Evolutionary conservation across 2,797 vertebrate species (phyloP).

Genomic region (Premnoplex brunnescens): DNA sequence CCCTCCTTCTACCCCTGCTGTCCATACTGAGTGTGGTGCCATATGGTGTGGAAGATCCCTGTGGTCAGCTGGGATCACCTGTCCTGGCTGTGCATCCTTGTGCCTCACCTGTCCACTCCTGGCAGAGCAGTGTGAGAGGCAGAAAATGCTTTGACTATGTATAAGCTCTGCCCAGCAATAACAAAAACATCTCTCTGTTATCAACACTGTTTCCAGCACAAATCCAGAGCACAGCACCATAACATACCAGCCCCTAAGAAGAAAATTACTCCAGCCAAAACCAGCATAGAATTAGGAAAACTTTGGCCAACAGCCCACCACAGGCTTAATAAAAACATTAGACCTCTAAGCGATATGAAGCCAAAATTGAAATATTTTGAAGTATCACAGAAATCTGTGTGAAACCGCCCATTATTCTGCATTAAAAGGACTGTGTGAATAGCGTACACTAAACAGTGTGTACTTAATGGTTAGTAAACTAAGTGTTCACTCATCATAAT

Average conservation of each 20-base stretch:
- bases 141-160: neutral
- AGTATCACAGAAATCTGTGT: neutral
- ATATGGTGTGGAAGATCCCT: neutral
- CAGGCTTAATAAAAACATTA: neutral
- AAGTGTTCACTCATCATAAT: neutral
- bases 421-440: neutral
- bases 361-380: neutral
- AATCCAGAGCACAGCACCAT: neutral
- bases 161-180: neutral
- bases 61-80: neutral
- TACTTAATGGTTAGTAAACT: neutral
- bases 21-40: fast-evolving
- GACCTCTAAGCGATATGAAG: neutral
- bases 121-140: neutral
- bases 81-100: neutral
- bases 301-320: neutral
- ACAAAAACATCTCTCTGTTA: neutral
- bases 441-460: neutral
- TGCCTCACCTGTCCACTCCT: neutral
- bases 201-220: neutral
- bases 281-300: neutral
- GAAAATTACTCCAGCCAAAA: neutral
- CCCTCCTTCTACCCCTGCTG: neutral
- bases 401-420: neutral
- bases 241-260: neutral